phyloP scores from a whole-genome alignment of 1,140 invertebrate species.

The Schlechtendalia chinensis region DNA sequence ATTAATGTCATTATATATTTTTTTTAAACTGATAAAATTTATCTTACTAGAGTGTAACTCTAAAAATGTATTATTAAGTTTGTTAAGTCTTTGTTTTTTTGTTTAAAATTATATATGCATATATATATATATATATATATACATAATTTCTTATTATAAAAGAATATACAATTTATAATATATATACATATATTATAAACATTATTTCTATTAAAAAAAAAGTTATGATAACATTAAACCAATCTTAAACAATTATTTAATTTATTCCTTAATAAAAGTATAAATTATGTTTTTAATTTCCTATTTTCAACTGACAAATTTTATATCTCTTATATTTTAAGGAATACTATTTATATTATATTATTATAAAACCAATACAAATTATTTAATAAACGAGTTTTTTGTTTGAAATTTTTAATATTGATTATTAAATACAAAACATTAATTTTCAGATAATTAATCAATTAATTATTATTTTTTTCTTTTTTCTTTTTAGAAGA shows the following conservation, averaged over 20 bases:
- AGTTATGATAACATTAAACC: too few species aligned
- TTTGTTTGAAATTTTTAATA: too few species aligned
- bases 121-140: background rate
- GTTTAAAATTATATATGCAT: background rate
- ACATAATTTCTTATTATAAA: conserved; percentile 5
- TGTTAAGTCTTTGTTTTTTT: background rate
- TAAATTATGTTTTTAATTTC: background rate
- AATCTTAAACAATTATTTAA: background rate
- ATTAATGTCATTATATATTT: conserved; percentile 10
- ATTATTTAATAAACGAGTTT: too few species aligned
- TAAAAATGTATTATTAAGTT: conserved; percentile 10
- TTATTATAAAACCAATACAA: background rate
- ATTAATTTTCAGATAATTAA: too few species aligned
- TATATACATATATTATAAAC: background rate
- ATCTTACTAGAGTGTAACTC: background rate
- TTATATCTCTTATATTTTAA: background rate
- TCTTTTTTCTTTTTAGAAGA: background rate
- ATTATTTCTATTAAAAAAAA: background rate
- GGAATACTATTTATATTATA: background rate
- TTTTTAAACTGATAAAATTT: conserved; percentile 12
- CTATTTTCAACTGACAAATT: background rate
- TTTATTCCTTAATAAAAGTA: background rate
- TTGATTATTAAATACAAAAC: too few species aligned
- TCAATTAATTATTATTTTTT: background rate
- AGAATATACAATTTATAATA: background rate